Percentiles rank a stretch among this genome's conserved stretches.
Conservation (phyloP, 1,140 invertebrate genomes). For the Drosophila hydei region DNA sequence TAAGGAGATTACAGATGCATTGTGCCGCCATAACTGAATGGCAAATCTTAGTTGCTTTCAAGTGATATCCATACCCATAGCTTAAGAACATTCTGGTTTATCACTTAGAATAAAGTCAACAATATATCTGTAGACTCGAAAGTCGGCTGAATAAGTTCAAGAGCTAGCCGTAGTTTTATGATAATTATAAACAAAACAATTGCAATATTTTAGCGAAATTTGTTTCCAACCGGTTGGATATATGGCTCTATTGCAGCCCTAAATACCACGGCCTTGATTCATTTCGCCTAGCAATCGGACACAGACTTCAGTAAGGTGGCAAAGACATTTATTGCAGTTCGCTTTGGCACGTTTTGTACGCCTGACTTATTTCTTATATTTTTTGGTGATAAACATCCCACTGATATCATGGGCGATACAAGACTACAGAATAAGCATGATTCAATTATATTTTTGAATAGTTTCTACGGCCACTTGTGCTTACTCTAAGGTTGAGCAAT, state of each 20-base stretch:
- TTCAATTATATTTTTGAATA: constrained; percentile 12
- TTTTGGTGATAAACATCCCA: constrained; percentile 4
- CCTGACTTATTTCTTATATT: constrained; percentile 30
- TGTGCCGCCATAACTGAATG: no score
- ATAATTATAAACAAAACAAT: no score
- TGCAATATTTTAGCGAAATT: no score
- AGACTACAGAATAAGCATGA: constrained; percentile 12
- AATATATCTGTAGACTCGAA: no score
- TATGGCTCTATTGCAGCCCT: neutral
- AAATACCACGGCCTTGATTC: neutral
- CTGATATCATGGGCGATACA: constrained; percentile 38
- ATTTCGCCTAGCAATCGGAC: neutral
- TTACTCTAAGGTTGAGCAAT: constrained; percentile 12
- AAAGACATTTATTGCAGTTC: constrained; percentile 33
- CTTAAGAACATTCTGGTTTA: no score
- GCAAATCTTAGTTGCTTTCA: no score
- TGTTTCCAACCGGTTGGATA: neutral
- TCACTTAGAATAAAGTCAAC: no score
- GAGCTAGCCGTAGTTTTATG: no score
- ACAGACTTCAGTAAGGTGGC: constrained; percentile 1
- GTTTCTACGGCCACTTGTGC: constrained; percentile 13
- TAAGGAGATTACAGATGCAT: no score
- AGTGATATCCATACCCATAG: no score
- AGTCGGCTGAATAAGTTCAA: no score
- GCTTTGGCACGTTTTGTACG: constrained; percentile 48